phyloP scores from a whole-genome alignment of 2,113 vertebrate species.

The Rhombomys opimus region DNA sequence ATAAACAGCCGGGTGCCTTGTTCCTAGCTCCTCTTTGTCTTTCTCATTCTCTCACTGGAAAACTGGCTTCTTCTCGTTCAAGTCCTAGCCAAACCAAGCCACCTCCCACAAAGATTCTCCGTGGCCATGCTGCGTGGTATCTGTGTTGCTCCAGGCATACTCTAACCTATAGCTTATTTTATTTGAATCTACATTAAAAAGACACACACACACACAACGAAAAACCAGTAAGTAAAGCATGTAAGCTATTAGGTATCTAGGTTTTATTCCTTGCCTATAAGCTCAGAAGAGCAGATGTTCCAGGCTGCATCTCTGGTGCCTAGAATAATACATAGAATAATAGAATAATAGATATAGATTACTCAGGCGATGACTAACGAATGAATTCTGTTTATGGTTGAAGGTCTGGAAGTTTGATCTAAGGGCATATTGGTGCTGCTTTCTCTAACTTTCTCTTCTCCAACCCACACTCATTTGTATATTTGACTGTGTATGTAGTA shows the following conservation, averaged over 20 bases:
- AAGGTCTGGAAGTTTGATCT: neutral
- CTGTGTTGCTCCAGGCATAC: neutral
- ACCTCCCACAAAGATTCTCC: neutral
- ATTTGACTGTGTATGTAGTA: neutral
- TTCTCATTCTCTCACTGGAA: neutral
- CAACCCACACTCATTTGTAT: neutral
- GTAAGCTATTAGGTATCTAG: neutral
- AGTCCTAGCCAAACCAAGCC: neutral
- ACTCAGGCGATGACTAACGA: neutral
- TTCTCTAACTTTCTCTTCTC: neutral
- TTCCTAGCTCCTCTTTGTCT: neutral
- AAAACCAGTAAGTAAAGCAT: too few relatives aligned
- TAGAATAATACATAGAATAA: neutral
- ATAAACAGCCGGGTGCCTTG: neutral
- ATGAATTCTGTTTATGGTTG: neutral
- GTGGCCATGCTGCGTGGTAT: neutral
- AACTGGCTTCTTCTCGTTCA: neutral
- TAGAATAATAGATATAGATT: neutral
- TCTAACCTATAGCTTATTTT: neutral
- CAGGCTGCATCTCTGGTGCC: neutral
- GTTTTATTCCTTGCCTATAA: neutral
- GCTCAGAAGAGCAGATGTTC: neutral
- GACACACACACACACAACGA: neutral
- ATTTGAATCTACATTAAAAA: constrained; percentile 6
- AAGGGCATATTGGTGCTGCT: neutral